These are phyloP conservation scores for Nomada fabriciana DNA, from an alignment of 2,888 invertebrate species.

Conservation along the genomic window DNA sequence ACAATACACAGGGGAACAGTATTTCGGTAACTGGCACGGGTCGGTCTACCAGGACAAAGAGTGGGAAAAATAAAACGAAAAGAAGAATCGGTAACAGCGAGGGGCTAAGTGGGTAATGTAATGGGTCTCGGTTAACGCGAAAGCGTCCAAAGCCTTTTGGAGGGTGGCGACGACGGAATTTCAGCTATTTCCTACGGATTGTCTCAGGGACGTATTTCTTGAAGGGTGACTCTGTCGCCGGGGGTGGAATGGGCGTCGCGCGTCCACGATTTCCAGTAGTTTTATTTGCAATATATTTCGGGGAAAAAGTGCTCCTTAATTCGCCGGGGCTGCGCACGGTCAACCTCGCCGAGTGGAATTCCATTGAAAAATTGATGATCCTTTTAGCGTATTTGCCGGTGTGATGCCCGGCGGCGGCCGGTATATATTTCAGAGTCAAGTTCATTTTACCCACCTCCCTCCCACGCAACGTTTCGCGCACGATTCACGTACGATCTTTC, in stretches of 20 bases:
- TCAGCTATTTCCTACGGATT: conserved; percentile 80
- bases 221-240: conserved; percentile 58
- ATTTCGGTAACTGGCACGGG: conserved; percentile 25
- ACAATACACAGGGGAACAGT: conserved; percentile 1
- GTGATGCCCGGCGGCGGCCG: neutral
- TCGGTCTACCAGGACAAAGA: neutral
- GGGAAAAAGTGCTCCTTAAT: conserved; percentile 18
- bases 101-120: conserved; percentile 72
- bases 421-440: conserved; percentile 11
- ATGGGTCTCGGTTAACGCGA: conserved; percentile 69
- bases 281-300: conserved; percentile 82
- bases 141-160: conserved; percentile 43
- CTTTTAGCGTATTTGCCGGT: conserved; percentile 3
- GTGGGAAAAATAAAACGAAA: conserved; percentile 38
- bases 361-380: conserved; percentile 43
- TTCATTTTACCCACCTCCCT: conserved; percentile 3
- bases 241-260: conserved; percentile 37
- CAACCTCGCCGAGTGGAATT: conserved; percentile 32
- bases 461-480: neutral
- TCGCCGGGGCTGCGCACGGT: conserved; percentile 34
- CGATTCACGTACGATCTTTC: conserved; percentile 6
- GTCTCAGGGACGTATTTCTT: conserved; percentile 80
- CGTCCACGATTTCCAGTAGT: conserved; percentile 76
- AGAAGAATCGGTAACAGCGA: conserved; percentile 59
- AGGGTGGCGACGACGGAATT: conserved; percentile 78